Base-by-base conservation (phyloP, 2,113 vertebrate genomes). In the Seriola dumerili region DNA sequence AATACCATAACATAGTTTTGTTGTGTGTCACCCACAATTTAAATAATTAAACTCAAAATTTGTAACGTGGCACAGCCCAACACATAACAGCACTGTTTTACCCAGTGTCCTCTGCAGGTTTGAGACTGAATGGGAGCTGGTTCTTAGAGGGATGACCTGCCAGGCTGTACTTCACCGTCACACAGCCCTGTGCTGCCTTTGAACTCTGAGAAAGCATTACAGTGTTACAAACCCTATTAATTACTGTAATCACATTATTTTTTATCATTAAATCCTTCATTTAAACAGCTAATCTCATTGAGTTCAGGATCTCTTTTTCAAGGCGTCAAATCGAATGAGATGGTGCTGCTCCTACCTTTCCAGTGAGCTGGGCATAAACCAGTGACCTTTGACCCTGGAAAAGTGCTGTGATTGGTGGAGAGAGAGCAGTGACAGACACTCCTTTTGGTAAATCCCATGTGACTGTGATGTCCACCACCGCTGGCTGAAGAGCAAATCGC, bases 321-420 rank as follows among this genome's bases (percentile, higher is more conserved):
- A 29, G 29, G 29, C 29, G 2, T 29, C 29, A 29, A 29, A 29
- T 29, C 29, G 29, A 29, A 29, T 29, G 29, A 29, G 29, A 29
- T 29, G 29, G 29, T 29, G 19, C n/a, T 76, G 29, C 10, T 58
- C 78, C 42, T 79, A 94, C 94, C 94, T 92, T 3, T 90, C 92
- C 92, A 77, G 76, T 90, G 21, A 95, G 89, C 63, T 94, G 92
- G 44, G 89, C 92, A 72, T 95, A 95, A 76, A 95, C 32, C 68
- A 95, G 87, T 57, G 92, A 91, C 80, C 94, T 91, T 1, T 95
- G 94, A 88, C 92, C 93, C 80, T 94, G 91, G 86, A 95, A 96
- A 50, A 96, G 7, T 4, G 87, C 2, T 23, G 75, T 92, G 66
- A 94, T 85, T n/a, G 93, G 91, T 55, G 89, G 91, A 61, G 94